Percentiles rank a stretch among this genome's conserved stretches.
These are phyloP conservation scores for Meteorus sp. DNA, from an alignment of 1,140 invertebrate species.

Conservation along the genomic window DNA sequence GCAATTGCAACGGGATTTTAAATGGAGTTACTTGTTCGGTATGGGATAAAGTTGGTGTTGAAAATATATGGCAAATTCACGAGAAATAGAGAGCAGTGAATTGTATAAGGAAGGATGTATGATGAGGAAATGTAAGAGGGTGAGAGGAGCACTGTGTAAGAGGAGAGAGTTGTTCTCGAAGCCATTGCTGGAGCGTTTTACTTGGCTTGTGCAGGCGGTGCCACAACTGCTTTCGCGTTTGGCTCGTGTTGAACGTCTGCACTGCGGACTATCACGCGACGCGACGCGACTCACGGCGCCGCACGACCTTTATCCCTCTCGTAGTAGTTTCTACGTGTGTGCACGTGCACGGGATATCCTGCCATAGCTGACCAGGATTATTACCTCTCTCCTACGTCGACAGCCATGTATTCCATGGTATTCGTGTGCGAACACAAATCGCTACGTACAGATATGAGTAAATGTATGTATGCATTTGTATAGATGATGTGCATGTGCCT, in stretches of 20 bases:
- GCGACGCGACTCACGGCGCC: slow-evolving; percentile 16
- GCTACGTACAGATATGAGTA: too few species aligned
- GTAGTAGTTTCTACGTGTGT: slow-evolving; percentile 16
- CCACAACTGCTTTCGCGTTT: slow-evolving; percentile 8
- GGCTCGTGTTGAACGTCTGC: slow-evolving; percentile 19
- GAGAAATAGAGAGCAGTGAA: neutral
- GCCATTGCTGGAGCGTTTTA: too few species aligned
- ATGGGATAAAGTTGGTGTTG: neutral
- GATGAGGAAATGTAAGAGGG: too few species aligned
- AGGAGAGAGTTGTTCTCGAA: too few species aligned
- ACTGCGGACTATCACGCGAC: slow-evolving; percentile 31
- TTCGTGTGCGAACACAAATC: too few species aligned
- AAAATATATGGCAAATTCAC: neutral
- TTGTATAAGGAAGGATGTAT: too few species aligned
- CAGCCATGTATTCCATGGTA: too few species aligned
- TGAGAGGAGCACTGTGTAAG: too few species aligned
- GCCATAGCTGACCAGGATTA: slow-evolving; percentile 1
- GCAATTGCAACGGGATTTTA: neutral
- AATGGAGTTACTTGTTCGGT: neutral
- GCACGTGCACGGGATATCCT: slow-evolving; percentile 12
- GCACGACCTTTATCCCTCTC: slow-evolving; percentile 13
- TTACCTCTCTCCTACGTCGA: neutral
- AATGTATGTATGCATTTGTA: too few species aligned
- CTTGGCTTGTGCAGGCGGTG: neutral
- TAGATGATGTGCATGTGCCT: too few species aligned